phyloP scores from a whole-genome alignment of 2,113 vertebrate genomes.

The Argyrosomus japonicus region DNA sequence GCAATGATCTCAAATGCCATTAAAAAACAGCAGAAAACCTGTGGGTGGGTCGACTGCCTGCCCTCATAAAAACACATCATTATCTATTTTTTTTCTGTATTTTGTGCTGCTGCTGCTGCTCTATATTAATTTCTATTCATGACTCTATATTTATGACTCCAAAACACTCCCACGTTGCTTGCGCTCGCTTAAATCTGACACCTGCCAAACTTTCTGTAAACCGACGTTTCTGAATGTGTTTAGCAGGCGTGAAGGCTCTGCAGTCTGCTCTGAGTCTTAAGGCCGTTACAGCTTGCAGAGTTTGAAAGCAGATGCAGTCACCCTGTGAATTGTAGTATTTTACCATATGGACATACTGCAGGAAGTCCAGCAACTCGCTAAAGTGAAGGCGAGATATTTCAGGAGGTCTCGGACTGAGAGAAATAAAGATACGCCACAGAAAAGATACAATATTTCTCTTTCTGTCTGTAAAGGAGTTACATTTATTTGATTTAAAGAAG shows the following conservation, averaged over 20 bases:
- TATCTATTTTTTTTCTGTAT: constrained; percentile 34
- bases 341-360: background rate
- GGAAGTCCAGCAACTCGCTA: background rate
- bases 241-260: background rate
- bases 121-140: constrained; percentile 46
- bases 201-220: constrained; percentile 43
- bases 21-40: constrained; percentile 25
- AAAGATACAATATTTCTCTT: background rate
- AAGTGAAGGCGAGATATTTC: background rate
- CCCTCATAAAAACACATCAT: constrained; percentile 47
- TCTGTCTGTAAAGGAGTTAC: background rate
- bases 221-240: constrained; percentile 10
- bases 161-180: constrained; percentile 42
- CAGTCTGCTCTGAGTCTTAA: background rate
- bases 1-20: constrained; percentile 54
- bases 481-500: background rate
- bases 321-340: background rate
- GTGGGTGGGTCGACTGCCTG: constrained; percentile 49
- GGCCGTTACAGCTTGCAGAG: background rate
- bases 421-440: background rate
- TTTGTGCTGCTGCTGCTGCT: constrained; percentile 24
- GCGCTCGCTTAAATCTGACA: constrained; percentile 15
- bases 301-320: constrained; percentile 7
- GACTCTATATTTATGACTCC: constrained; percentile 25
- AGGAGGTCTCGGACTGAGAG: background rate